Evolutionary conservation across 2,797 vertebrate genomes (phyloP).

Genomic region (Clarias pachynema): DNA sequence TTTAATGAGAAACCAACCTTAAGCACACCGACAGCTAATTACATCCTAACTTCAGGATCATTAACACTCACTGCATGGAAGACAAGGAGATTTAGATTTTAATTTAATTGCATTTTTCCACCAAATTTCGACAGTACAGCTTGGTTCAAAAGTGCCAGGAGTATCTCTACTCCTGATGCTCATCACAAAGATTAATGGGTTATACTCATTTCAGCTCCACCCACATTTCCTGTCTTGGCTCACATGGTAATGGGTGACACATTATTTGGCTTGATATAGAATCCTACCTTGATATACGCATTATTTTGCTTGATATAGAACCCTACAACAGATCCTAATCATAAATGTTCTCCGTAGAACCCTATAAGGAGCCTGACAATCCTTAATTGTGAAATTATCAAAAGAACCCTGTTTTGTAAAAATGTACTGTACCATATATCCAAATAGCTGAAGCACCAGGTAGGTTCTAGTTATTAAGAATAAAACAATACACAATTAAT

Average conservation of each 20-base stretch:
- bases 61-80: neutral
- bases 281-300: neutral
- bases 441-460: neutral
- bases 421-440: neutral
- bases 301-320: neutral
- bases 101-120: conserved; percentile 8
- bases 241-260: neutral
- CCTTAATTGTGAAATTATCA: neutral
- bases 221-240: neutral
- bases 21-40: neutral
- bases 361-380: neutral
- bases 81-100: conserved; percentile 1
- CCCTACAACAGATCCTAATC: neutral
- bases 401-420: neutral
- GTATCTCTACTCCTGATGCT: neutral
- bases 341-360: neutral
- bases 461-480: neutral
- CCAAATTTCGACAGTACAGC: neutral
- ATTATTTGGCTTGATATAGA: neutral
- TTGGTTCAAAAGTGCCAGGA: neutral
- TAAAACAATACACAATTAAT: neutral
- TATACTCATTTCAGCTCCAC: neutral
- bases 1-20: neutral
- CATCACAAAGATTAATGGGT: neutral
- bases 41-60: neutral